These are phyloP conservation scores for Lycophotia porphyrea DNA, from an alignment of 2,888 invertebrate species.

Conservation along the genomic window DNA sequence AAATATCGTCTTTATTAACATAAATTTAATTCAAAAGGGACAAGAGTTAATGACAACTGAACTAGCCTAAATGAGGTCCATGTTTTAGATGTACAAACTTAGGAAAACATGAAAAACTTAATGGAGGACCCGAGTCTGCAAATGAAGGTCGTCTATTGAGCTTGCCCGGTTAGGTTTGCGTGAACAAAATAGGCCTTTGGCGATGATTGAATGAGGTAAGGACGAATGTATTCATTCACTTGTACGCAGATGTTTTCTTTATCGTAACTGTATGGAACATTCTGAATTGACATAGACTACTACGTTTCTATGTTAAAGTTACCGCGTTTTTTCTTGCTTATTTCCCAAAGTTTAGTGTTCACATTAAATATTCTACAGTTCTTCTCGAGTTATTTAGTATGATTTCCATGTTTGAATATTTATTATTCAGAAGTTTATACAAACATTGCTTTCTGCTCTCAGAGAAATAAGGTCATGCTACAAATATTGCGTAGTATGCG, in stretches of 20 bases:
- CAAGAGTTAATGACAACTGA: conserved; percentile 42
- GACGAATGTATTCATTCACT: conserved; percentile 33
- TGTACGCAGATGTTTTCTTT: conserved; percentile 16
- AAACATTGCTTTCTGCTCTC: conserved; percentile 46
- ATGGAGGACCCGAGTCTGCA: conserved; percentile 37
- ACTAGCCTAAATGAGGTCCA: conserved; percentile 25
- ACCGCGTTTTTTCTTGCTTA: background rate
- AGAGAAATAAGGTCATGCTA: conserved; percentile 53
- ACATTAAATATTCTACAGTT: conserved; percentile 22
- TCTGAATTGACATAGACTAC: background rate
- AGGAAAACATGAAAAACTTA: conserved; percentile 46
- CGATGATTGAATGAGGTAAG: conserved; percentile 43
- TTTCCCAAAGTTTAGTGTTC: conserved; percentile 23
- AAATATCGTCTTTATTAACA: conserved; percentile 28
- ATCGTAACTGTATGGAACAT: background rate
- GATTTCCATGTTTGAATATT: conserved; percentile 47
- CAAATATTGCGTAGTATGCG: conserved; percentile 43
- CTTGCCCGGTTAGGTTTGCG: conserved; percentile 31
- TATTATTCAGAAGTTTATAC: conserved; percentile 43
- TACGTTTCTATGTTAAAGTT: background rate
- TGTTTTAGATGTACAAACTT: conserved; percentile 43
- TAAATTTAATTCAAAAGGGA: conserved; percentile 52
- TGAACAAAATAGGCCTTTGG: conserved; percentile 41
- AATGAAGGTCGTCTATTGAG: conserved; percentile 47
- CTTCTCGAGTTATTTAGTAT: conserved; percentile 37